A percentile compares a stretch with the other conserved stretches of the same genome.
Conservation (phyloP, 2,113 vertebrate genomes). For the Poeciliopsis turrubarensis region DNA sequence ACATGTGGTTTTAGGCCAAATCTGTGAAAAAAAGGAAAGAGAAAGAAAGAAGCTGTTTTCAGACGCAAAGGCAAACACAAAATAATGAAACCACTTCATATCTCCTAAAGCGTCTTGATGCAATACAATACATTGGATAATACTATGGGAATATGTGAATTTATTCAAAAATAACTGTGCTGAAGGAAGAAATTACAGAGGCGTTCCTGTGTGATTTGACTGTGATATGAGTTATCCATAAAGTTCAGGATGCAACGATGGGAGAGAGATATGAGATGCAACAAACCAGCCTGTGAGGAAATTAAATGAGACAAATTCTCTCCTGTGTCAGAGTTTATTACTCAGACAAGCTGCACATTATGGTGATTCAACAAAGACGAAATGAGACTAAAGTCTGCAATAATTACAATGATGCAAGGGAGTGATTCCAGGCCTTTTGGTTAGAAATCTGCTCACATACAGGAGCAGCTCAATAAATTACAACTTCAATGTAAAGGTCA, state of each 20-base stretch:
- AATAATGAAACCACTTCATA: conserved; percentile 50
- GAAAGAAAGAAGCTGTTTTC: conserved; percentile 30
- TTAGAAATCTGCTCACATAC: background rate
- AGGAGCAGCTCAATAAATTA: background rate
- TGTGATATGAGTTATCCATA: conserved; percentile 87
- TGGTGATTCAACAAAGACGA: background rate
- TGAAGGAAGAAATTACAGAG: conserved; percentile 5
- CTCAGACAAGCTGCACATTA: background rate
- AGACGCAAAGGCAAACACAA: conserved; percentile 17
- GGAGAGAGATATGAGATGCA: background rate
- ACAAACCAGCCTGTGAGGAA: background rate
- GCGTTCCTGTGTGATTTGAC: conserved; percentile 75
- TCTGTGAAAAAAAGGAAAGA: background rate
- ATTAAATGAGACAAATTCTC: background rate
- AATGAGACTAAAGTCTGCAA: background rate
- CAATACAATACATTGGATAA: conserved; percentile 5
- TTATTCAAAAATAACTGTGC: background rate
- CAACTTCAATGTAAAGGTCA: background rate
- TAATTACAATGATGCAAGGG: background rate
- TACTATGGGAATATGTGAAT: background rate
- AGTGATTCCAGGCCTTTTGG: background rate
- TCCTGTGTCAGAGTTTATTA: background rate
- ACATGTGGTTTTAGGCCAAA: conserved; percentile 70
- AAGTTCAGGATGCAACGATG: conserved; percentile 80
- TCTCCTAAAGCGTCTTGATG: conserved; percentile 42